These are phyloP conservation scores for Chanos chanos DNA, from an alignment of 2,797 vertebrate genomes.

Conservation along the genomic window DNA sequence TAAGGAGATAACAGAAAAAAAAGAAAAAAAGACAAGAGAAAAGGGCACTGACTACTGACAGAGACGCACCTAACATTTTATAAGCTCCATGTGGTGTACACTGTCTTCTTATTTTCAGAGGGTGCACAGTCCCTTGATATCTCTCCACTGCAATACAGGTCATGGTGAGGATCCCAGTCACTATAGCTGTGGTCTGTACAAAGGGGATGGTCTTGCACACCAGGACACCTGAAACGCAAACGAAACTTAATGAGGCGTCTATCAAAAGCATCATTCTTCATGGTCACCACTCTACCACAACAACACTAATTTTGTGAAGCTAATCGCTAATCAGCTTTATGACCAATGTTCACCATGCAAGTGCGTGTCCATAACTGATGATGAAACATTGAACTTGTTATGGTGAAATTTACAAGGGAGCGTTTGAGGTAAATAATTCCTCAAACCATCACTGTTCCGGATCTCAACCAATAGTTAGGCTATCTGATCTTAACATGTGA, in stretches of 20 bases:
- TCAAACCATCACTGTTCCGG: too few species aligned
- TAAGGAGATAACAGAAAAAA: too few species aligned
- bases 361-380: too few species aligned
- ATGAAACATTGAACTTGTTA: too few species aligned
- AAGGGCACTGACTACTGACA: too few species aligned
- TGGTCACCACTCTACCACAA: not conserved
- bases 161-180: slow-evolving; percentile 81
- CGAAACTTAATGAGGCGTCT: not conserved
- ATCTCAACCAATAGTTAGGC: too few species aligned
- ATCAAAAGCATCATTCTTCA: not conserved
- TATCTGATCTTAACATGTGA: too few species aligned
- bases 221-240: slow-evolving; percentile 68
- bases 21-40: not conserved
- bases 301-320: too few species aligned
- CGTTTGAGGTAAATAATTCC: too few species aligned
- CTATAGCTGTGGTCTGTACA: slow-evolving; percentile 80
- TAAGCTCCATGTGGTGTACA: slow-evolving; percentile 75
- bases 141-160: slow-evolving; percentile 81
- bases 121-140: slow-evolving; percentile 81
- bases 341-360: too few species aligned
- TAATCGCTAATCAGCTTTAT: too few species aligned
- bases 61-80: slow-evolving; percentile 75
- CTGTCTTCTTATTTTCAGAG: slow-evolving; percentile 77
- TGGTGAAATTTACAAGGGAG: too few species aligned
- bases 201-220: slow-evolving; percentile 82